Base-by-base conservation (phyloP, 2,797 vertebrate genomes). In the Microctenopoma steveboyesi region DNA sequence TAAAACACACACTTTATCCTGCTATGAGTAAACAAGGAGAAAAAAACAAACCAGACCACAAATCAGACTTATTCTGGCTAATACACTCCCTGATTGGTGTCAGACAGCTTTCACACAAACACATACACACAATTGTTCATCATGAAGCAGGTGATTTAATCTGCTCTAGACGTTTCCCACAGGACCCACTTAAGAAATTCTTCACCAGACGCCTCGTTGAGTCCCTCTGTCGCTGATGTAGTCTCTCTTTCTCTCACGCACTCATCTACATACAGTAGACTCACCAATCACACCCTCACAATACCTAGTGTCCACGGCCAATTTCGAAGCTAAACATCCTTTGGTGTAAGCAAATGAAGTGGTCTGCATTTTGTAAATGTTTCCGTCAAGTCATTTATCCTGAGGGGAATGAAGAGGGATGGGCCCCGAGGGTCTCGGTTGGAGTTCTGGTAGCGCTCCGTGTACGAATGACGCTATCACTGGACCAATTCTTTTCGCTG, bases 271-370 rank as follows among this genome's bases (percentile, higher is more conserved):
- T 42, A 64, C 72, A 65, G 74, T 50, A 8, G 42, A 12, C 66
- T 52, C 62, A 37, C 72, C 73, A 25, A 60, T 82, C 76, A 60
- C 22, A 30, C 50, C 54, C 61, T 70, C 87, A 86, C 88, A 87
- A 81, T 82, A 79, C 81, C 82, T 65, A 54, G 48, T 67, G 74
- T 54, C 60, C 25, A 42, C 61, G 16, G 89, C 81, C 87, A 90
- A 82, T 84, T 89, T 85, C 70, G 80, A 81, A 90, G 73, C 81
- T 82, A 88, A 92, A 91, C 90, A 91, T 90, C 87, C 87, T 91
- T 83, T 69, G 72, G 71, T 78, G 75, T 76, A 86, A 86, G 88
- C 84, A 87, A 86, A 74, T 7, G 53, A n/a, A 81, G 62, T 8
- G 48, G 39, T 3, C 3, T 43, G 54, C 30, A 2, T 86, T 82